Evolutionary conservation across 2,113 vertebrate species (phyloP).

Genomic region (Atrichornis clamosus): DNA sequence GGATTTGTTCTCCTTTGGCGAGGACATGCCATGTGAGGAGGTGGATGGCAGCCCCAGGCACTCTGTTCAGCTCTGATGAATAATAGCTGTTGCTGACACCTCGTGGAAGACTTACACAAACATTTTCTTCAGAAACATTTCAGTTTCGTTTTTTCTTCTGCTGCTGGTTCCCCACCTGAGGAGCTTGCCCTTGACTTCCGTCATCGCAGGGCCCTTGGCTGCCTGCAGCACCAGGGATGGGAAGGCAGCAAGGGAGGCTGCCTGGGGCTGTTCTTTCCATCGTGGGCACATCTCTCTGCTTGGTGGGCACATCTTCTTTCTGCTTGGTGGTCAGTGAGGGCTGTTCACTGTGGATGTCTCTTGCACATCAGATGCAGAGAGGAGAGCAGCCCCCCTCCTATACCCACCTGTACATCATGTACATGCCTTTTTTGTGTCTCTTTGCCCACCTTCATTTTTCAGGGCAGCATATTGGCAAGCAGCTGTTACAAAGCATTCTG

Average conservation of each 20-base stretch:
- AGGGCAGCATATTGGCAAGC: not conserved
- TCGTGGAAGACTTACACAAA: conserved; percentile 19
- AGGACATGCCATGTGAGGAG: not conserved
- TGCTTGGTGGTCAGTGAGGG: not conserved
- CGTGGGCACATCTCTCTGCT: no score
- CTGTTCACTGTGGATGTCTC: not conserved
- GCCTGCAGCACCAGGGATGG: not conserved
- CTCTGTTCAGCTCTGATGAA: not conserved
- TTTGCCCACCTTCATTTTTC: not conserved
- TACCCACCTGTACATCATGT: accelerated
- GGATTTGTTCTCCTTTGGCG: not conserved
- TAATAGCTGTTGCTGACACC: conserved; percentile 47
- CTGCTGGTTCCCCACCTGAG: not conserved
- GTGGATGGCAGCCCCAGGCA: not conserved
- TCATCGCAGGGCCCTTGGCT: not conserved
- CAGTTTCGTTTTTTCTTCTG: not conserved
- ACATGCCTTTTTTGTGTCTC: not conserved
- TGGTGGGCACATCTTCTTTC: not conserved
- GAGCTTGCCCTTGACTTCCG: not conserved
- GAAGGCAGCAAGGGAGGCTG: not conserved
- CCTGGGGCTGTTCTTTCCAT: not conserved
- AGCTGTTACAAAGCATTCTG: not conserved
- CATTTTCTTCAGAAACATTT: not conserved
- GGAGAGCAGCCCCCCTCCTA: not conserved
- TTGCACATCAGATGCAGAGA: not conserved